These are phyloP conservation scores for Cantharis flavilabris DNA, from an alignment of 2,888 invertebrate species.

Conservation along the genomic window DNA sequence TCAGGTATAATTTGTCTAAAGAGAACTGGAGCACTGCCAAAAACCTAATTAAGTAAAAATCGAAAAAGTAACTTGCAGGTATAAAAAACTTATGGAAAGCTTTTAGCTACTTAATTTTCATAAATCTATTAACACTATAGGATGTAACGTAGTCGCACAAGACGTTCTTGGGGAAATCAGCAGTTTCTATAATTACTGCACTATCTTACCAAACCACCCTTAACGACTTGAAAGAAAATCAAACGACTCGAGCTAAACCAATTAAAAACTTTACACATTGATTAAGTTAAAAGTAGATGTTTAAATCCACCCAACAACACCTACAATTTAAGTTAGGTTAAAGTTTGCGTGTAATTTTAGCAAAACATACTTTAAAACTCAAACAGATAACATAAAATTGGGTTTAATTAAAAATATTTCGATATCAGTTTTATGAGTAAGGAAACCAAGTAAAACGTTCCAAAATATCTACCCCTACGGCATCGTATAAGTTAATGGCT, in stretches of 20 bases:
- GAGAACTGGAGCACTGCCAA: neutral
- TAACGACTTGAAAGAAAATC: neutral
- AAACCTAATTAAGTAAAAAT: neutral
- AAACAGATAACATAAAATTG: neutral
- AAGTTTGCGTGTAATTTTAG: neutral
- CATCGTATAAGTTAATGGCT: neutral
- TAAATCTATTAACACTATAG: neutral
- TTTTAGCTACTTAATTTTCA: neutral
- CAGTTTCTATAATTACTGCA: neutral
- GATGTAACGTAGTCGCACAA: neutral
- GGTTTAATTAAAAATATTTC: neutral
- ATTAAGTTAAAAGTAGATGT: neutral
- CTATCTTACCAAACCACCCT: neutral
- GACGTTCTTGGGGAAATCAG: neutral
- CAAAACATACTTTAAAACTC: neutral
- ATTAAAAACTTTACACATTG: neutral
- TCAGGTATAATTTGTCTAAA: neutral
- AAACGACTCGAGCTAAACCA: neutral
- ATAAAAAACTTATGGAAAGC: neutral
- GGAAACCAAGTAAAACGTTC: neutral
- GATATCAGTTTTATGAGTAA: neutral
- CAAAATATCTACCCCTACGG: neutral
- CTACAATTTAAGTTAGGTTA: neutral
- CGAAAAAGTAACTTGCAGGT: neutral
- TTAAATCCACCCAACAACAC: neutral